Percentiles rank a stretch among this genome's conserved stretches.
Conservation (phyloP, 2,888 invertebrate species). For the Rotaria sp. region DNA sequence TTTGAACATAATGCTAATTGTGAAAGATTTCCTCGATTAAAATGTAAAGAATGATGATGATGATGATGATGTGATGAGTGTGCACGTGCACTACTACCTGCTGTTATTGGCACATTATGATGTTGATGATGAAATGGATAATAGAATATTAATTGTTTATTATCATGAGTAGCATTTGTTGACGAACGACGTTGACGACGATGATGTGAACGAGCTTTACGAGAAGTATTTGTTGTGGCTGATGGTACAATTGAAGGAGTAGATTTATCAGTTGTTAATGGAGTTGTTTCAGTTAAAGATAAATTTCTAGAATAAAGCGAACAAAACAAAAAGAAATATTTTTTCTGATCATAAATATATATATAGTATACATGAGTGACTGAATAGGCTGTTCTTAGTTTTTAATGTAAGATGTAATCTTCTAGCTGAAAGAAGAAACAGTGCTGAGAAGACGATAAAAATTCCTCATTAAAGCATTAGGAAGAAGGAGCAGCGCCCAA, state of each 20-base stretch:
- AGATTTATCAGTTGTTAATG: neutral
- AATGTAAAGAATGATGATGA: neutral
- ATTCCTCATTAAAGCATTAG: neutral
- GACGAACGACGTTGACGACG: neutral
- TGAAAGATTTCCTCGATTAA: neutral
- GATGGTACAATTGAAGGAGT: neutral
- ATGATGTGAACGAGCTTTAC: neutral
- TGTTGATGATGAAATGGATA: conserved; percentile 30
- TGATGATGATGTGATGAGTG: neutral
- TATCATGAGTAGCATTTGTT: neutral
- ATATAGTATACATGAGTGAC: no score
- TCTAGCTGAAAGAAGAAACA: neutral
- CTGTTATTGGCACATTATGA: neutral
- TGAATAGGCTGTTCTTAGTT: no score
- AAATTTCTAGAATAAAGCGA: neutral
- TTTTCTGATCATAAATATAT: no score
- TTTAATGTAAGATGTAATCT: no score
- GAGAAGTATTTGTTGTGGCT: neutral
- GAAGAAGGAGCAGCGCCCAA: neutral
- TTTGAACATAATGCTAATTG: conserved; percentile 25
- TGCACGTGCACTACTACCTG: neutral
- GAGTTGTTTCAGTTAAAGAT: neutral
- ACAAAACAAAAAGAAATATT: neutral
- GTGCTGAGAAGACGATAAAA: neutral
- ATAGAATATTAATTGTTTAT: neutral